phyloP scores from a whole-genome alignment of 2,797 vertebrate species.

The Enteromius afrohamiltoni region DNA sequence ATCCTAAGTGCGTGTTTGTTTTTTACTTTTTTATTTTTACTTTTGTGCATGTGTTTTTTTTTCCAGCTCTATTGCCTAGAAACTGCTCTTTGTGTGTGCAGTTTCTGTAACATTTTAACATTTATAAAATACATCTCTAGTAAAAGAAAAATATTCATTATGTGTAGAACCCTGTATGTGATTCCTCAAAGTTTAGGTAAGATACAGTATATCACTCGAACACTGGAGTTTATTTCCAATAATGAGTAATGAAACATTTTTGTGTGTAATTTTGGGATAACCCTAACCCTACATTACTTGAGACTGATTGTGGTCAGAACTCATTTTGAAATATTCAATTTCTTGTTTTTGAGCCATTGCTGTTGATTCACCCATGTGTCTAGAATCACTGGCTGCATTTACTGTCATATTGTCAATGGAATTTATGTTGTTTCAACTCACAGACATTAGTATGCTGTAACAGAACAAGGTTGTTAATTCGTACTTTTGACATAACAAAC shows the following conservation, averaged over 20 bases:
- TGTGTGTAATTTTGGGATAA: conserved; percentile 1
- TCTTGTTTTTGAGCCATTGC: not conserved
- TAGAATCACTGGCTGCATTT: not conserved
- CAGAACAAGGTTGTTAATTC: not conserved
- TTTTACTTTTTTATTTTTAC: not conserved
- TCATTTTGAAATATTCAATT: not conserved
- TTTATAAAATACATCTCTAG: not conserved
- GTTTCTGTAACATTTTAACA: not conserved
- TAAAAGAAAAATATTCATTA: not conserved
- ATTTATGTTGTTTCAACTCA: not conserved
- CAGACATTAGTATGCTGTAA: not conserved
- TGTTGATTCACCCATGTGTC: not conserved
- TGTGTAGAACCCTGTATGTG: not conserved
- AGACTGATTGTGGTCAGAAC: not conserved
- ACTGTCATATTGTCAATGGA: not conserved
- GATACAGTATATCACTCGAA: not conserved
- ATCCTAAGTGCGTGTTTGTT: not conserved
- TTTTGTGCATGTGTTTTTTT: too few species aligned
- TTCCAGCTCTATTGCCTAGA: not conserved
- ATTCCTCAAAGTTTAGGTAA: not conserved
- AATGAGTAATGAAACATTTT: not conserved
- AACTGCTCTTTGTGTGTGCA: not conserved
- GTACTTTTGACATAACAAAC: not conserved
- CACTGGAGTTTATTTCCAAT: not conserved
- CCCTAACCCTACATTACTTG: not conserved